A percentile compares a stretch with the other conserved stretches of the same genome.
Evolutionary conservation across 1,140 invertebrate genomes (phyloP).

Genomic region (Trinorchestia longiramus): DNA sequence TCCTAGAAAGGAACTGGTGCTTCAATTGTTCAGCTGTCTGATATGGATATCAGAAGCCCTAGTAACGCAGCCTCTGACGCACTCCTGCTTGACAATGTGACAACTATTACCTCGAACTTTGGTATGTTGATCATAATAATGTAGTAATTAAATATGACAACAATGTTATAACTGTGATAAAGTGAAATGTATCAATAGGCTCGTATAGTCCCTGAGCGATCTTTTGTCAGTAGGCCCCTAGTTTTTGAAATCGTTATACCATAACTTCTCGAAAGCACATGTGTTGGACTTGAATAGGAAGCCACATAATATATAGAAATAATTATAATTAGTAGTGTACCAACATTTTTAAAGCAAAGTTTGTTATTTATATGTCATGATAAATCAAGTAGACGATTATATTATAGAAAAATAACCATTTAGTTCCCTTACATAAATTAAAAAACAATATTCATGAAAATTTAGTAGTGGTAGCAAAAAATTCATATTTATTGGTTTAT

Average conservation of each 20-base stretch:
- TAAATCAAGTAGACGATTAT: neutral
- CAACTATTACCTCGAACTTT: too few species aligned
- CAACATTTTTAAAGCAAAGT: neutral
- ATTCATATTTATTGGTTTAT: neutral
- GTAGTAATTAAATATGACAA: neutral
- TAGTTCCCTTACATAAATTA: neutral
- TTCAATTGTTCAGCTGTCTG: neutral
- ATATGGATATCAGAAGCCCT: neutral
- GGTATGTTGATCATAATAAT: neutral
- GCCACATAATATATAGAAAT: neutral
- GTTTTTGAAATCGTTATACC: neutral
- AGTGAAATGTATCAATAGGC: neutral
- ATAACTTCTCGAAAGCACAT: neutral
- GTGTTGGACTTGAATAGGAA: too few species aligned
- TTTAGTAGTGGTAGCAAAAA: neutral
- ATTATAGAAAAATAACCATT: neutral
- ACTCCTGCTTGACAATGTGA: neutral
- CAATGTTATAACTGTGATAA: neutral
- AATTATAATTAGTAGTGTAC: neutral
- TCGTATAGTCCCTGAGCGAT: neutral
- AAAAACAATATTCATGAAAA: neutral
- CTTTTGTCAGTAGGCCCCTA: neutral
- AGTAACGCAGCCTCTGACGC: neutral
- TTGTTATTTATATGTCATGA: neutral
- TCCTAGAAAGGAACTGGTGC: neutral